Percentiles rank a stretch among this genome's conserved stretches.
Evolutionary conservation across 2,888 invertebrate genomes (phyloP).

Genomic region (Tetragonula carbonaria): DNA sequence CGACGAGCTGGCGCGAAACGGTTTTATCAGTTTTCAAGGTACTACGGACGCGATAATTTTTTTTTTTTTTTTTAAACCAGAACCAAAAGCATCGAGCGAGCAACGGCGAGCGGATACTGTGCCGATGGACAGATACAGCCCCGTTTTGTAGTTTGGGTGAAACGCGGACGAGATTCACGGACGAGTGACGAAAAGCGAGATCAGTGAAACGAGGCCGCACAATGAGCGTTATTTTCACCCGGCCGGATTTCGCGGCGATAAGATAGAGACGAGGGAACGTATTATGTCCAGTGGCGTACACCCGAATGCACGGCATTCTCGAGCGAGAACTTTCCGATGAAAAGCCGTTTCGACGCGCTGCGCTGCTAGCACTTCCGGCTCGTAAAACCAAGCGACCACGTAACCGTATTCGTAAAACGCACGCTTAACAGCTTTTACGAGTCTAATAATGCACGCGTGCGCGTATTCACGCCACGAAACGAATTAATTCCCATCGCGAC

Average conservation of each 20-base stretch:
- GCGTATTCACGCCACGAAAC: conserved; percentile 55
- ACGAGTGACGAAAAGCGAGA: conserved; percentile 36
- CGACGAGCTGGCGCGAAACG: not conserved
- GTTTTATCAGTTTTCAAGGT: not conserved
- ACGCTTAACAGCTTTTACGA: conserved; percentile 65
- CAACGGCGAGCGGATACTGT: too few species aligned
- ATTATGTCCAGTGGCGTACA: conserved; percentile 28
- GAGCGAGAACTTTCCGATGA: conserved; percentile 16
- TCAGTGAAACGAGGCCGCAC: conserved; percentile 36
- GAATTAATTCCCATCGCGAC: conserved; percentile 70
- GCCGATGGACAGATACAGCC: not conserved
- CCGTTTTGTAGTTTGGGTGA: not conserved
- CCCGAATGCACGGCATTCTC: conserved; percentile 2
- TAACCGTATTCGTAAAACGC: conserved; percentile 64
- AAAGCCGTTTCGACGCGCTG: conserved; percentile 57
- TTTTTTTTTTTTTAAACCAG: not conserved
- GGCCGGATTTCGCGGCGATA: conserved; percentile 51
- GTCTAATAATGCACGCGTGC: conserved; percentile 68
- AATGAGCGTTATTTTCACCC: conserved; percentile 45
- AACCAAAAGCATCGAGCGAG: not conserved
- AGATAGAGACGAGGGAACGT: conserved; percentile 37
- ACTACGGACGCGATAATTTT: too few species aligned
- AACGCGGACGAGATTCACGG: conserved; percentile 29
- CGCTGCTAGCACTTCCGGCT: conserved; percentile 19
- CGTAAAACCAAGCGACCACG: conserved; percentile 63